Percentiles rank a stretch among this genome's conserved stretches.
phyloP scores from a whole-genome alignment of 2,888 invertebrate species.

The Neocrepidodera transversa region DNA sequence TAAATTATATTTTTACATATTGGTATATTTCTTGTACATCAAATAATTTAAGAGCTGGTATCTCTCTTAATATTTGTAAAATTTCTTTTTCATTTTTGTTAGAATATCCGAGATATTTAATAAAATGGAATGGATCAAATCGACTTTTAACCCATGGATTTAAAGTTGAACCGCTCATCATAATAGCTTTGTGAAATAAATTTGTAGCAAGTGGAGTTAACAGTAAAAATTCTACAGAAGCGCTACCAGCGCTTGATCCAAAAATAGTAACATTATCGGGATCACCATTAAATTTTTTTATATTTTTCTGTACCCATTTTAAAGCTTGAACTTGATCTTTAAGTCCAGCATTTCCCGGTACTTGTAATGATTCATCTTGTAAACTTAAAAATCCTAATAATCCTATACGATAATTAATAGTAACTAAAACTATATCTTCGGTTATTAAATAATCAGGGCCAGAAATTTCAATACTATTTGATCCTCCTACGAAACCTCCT shows the following conservation, averaged over 20 bases:
- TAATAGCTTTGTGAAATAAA: constrained; percentile 42
- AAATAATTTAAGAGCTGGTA: constrained; percentile 25
- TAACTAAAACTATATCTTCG: constrained; percentile 37
- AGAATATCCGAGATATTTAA: not conserved
- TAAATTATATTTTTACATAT: not conserved
- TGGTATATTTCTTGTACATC: not conserved
- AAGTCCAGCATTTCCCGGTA: constrained; percentile 60
- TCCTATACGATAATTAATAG: constrained; percentile 41
- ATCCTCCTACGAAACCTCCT: constrained; percentile 34
- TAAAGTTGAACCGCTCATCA: constrained; percentile 37
- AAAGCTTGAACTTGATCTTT: constrained; percentile 62
- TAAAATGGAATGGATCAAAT: constrained; percentile 31
- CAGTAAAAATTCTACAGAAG: constrained; percentile 60
- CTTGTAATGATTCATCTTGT: constrained; percentile 54
- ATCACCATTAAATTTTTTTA: constrained; percentile 59
- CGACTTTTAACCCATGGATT: constrained; percentile 38
- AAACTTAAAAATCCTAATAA: constrained; percentile 57
- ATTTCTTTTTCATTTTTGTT: constrained; percentile 18
- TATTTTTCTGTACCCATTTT: constrained; percentile 62
- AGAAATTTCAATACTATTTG: constrained; percentile 24
- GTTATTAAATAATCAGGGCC: constrained; percentile 38
- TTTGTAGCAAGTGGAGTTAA: constrained; percentile 59
- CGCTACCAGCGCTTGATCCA: constrained; percentile 63
- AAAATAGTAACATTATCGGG: constrained; percentile 59
- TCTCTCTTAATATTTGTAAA: constrained; percentile 29